phyloP scores from a whole-genome alignment of 2,113 vertebrate species.

The Tenebrosternarchus preto region DNA sequence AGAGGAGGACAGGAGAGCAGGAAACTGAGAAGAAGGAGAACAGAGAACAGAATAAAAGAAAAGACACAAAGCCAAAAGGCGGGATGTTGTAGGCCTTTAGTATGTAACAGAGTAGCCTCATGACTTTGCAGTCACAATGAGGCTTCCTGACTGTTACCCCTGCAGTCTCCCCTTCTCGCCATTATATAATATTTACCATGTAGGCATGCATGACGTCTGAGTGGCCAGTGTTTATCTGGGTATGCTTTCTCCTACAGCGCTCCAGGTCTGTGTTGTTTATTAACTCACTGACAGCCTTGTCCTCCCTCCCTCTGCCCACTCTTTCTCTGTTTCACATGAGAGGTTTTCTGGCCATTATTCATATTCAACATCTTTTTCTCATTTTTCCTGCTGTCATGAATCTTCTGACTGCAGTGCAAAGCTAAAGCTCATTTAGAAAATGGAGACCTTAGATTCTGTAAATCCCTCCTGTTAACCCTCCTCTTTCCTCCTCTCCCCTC shows the following conservation, averaged over 20 bases:
- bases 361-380: slow-evolving; percentile 13
- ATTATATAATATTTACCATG: neutral
- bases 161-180: neutral
- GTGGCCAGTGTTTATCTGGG: neutral
- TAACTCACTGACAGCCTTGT: neutral
- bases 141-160: neutral
- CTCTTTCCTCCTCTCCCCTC: no score
- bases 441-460: neutral
- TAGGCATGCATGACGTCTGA: neutral
- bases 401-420: neutral
- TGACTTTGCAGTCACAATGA: neutral
- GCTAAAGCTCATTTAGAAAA: neutral
- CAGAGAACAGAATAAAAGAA: neutral
- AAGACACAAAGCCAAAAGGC: neutral
- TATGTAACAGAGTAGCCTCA: neutral
- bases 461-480: neutral
- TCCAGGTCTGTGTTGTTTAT: slow-evolving; percentile 1
- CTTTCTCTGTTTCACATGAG: neutral
- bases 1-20: neutral
- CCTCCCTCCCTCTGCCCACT: neutral
- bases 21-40: neutral
- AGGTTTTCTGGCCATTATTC: slow-evolving; percentile 18
- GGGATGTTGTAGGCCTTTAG: neutral
- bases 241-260: neutral
- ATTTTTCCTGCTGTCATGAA: slow-evolving; percentile 4